Conservation (phyloP, 2,797 vertebrate species). For the Premnoplex brunnescens region DNA sequence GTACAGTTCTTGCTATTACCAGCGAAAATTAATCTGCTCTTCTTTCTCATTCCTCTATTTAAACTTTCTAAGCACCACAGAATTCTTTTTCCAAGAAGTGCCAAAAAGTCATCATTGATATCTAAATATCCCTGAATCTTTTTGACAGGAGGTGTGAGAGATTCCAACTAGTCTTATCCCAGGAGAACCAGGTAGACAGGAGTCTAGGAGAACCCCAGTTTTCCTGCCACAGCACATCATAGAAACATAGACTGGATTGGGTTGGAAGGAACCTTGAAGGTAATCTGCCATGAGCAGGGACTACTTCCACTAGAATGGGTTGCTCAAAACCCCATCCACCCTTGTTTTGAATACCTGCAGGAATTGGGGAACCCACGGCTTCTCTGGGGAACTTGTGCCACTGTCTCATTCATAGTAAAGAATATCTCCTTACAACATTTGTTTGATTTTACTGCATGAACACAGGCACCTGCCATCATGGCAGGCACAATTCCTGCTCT, state of each 20-base stretch:
- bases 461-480: neutral
- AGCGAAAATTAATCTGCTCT: neutral
- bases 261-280: neutral
- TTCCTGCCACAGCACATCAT: neutral
- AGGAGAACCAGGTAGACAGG: neutral
- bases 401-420: neutral
- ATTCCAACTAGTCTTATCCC: neutral
- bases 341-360: neutral
- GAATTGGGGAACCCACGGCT: neutral
- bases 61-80: neutral
- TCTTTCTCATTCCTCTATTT: neutral
- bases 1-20: neutral
- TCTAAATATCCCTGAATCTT: neutral
- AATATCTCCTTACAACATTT: neutral
- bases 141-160: neutral
- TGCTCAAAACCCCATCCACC: neutral
- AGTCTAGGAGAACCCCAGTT: neutral
- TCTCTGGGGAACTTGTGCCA: neutral
- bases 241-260: neutral
- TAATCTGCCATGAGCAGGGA: too few relatives aligned
- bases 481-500: neutral
- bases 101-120: neutral
- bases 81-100: neutral
- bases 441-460: neutral
- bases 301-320: neutral